A percentile compares a stretch with the other conserved stretches of the same genome.
Conservation (phyloP, 2,113 vertebrate species). For the cat (Felis catus) region DNA sequence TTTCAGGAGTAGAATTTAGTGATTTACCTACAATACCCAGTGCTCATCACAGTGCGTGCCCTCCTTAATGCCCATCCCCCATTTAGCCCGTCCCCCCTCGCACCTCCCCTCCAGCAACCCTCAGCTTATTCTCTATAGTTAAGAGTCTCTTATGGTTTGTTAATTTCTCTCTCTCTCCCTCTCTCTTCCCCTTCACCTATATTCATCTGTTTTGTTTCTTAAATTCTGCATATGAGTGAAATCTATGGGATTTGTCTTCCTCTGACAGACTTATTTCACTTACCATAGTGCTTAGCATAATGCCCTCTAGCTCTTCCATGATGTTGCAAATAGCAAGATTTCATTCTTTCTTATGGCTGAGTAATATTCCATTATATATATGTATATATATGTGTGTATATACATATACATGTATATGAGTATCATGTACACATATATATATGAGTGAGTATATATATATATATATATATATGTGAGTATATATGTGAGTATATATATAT, state of each 20-base stretch:
- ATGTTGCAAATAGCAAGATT: neutral
- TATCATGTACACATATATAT: no score
- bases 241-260: neutral
- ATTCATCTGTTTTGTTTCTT: neutral
- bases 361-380: neutral
- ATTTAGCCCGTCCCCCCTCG: neutral
- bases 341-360: neutral
- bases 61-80: neutral
- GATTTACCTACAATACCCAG: neutral
- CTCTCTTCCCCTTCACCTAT: neutral
- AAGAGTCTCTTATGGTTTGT: neutral
- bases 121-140: neutral
- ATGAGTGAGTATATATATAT: no score
- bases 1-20: neutral
- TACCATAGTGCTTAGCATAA: neutral
- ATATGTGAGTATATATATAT: neutral
- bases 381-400: neutral
- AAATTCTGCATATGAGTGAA: neutral
- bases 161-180: neutral
- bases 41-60: neutral
- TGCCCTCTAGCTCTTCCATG: neutral
- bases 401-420: neutral
- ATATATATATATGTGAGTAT: no score
- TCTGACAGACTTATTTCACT: neutral
- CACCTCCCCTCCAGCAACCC: neutral